A percentile compares a stretch with the other conserved stretches of the same genome.
phyloP scores from a whole-genome alignment of 2,797 vertebrate genomes.

The Takifugu ocellatus region DNA sequence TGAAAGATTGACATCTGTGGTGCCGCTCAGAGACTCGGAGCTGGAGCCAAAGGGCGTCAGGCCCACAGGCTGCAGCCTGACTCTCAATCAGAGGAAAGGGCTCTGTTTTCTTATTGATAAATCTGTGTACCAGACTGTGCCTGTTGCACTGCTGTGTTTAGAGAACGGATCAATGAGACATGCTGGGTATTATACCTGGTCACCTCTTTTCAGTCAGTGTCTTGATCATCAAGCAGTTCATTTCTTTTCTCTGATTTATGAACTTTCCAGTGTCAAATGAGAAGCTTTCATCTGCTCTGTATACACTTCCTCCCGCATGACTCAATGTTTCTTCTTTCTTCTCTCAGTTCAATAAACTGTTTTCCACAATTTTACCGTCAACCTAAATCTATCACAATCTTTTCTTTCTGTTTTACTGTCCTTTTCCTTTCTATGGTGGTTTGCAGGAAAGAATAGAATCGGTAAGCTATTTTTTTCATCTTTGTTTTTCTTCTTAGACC shows the following conservation, averaged over 20 bases:
- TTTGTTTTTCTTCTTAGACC: slow-evolving; percentile 37
- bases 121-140: slow-evolving; percentile 28
- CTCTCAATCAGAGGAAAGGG: slow-evolving; percentile 45
- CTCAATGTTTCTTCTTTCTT: slow-evolving; percentile 5
- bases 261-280: slow-evolving; percentile 24
- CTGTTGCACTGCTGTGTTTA: slow-evolving; percentile 22
- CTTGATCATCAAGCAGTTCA: slow-evolving; percentile 7
- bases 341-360: background rate
- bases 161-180: slow-evolving; percentile 17
- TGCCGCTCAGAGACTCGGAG: slow-evolving; percentile 27
- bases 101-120: slow-evolving; percentile 54
- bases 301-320: slow-evolving; percentile 17
- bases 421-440: slow-evolving; percentile 61
- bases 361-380: slow-evolving; percentile 1
- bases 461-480: slow-evolving; percentile 74
- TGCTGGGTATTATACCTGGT: slow-evolving; percentile 5
- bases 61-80: slow-evolving; percentile 44
- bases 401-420: slow-evolving; percentile 22
- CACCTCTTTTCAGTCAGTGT: background rate
- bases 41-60: slow-evolving; percentile 47
- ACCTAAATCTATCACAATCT: slow-evolving; percentile 7
- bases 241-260: slow-evolving; percentile 18
- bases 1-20: slow-evolving; percentile 49
- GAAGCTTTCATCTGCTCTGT: slow-evolving; percentile 26
- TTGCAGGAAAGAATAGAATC: slow-evolving; percentile 86